A percentile compares a stretch with the other conserved stretches of the same genome.
Evolutionary conservation across 2,113 vertebrate species (phyloP).

Genomic region (Trematomus loennbergii): DNA sequence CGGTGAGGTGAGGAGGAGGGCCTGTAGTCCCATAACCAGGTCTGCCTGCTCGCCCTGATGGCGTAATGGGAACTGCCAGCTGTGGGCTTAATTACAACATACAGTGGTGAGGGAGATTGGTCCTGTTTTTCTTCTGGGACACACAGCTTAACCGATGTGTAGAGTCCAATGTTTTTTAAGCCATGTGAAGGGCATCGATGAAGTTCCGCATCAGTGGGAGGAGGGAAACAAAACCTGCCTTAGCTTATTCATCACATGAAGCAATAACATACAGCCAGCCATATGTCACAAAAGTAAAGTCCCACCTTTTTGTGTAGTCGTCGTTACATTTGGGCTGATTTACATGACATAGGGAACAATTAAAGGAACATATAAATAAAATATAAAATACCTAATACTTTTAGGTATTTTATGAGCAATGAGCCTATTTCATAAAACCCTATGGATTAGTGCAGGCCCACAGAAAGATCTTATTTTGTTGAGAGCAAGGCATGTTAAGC

Average conservation of each 20-base stretch:
- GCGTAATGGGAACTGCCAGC: conserved; percentile 86
- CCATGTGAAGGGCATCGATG: conserved; percentile 74
- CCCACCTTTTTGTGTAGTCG: not conserved
- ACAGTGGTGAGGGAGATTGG: conserved; percentile 69
- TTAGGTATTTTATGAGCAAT: too few relatives aligned
- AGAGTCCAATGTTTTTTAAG: conserved; percentile 78
- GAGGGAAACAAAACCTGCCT: conserved; percentile 52
- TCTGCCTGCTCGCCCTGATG: conserved; percentile 71
- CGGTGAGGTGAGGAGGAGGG: conserved; percentile 63
- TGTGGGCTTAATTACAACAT: conserved; percentile 82
- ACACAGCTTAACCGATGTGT: conserved; percentile 76
- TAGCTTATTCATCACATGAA: conserved; percentile 55
- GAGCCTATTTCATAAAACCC: not conserved
- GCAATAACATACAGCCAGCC: conserved; percentile 40
- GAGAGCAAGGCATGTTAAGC: too few relatives aligned
- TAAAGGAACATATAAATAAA: not conserved
- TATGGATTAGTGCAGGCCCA: not conserved
- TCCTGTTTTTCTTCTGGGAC: conserved; percentile 82
- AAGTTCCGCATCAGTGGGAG: conserved; percentile 59
- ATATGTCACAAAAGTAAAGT: conserved; percentile 1
- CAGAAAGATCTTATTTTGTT: not conserved
- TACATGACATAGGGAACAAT: not conserved
- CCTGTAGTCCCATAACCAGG: conserved; percentile 60
- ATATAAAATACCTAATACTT: too few relatives aligned
- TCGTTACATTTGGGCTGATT: not conserved